These are phyloP conservation scores for Tadarida brasiliensis DNA, from an alignment of 2,797 vertebrate species.

Conservation along the genomic window DNA sequence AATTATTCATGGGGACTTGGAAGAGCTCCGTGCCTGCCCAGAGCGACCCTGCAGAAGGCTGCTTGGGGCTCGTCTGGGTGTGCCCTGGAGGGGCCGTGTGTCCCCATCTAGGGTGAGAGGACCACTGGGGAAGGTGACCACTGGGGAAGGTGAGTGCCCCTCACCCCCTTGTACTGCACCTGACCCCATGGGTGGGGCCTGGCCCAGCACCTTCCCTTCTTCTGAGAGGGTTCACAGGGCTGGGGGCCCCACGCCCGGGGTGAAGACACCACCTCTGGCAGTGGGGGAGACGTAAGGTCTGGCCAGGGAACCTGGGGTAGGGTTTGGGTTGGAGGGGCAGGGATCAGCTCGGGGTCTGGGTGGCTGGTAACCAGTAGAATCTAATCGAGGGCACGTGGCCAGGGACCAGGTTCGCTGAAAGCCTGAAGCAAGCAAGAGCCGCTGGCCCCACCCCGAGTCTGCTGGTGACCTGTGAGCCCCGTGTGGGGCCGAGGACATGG, in stretches of 20 bases:
- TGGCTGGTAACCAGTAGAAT: neutral
- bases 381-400: neutral
- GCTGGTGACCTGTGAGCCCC: neutral
- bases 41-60: neutral
- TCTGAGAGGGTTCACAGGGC: neutral
- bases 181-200: neutral
- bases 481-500: too few species aligned
- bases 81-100: neutral
- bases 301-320: neutral
- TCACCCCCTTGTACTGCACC: neutral
- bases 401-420: neutral
- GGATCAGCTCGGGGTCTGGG: neutral
- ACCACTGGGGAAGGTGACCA: neutral
- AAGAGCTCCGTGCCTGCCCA: conserved; percentile 22
- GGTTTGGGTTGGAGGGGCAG: neutral
- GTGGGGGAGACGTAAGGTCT: too few species aligned
- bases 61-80: neutral
- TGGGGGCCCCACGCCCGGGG: neutral
- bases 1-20: conserved; percentile 72
- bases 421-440: neutral
- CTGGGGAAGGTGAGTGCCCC: neutral
- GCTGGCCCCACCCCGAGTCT: neutral
- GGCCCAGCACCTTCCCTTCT: neutral
- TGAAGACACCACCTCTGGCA: neutral
- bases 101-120: neutral